A percentile compares a stretch with the other conserved stretches of the same genome.
Conservation (phyloP, 2,113 vertebrate genomes). For the Sphaerodactylus townsendi region DNA sequence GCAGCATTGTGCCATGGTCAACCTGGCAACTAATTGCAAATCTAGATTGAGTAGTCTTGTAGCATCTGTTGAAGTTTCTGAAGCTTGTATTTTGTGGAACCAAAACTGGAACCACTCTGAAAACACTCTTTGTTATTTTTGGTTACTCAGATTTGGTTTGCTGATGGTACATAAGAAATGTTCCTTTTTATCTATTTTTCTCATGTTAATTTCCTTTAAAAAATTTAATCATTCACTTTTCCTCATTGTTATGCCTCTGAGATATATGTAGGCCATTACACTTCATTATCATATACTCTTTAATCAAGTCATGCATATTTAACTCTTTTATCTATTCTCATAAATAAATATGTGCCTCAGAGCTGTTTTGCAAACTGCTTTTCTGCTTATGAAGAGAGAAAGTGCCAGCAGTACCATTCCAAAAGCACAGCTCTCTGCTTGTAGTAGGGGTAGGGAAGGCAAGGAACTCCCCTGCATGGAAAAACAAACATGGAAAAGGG, state of each 20-base stretch:
- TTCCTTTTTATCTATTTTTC: not conserved
- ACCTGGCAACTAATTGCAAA: not conserved
- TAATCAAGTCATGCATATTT: not conserved
- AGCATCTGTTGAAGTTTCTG: not conserved
- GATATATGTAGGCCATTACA: not conserved
- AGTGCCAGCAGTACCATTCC: not conserved
- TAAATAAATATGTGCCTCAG: slow-evolving; percentile 2
- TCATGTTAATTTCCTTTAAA: not conserved
- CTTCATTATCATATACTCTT: not conserved
- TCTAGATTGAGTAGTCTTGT: not conserved
- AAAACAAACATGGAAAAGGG: not conserved
- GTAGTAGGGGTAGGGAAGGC: not conserved
- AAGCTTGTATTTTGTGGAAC: not conserved
- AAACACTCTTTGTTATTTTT: not conserved
- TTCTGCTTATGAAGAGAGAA: not conserved
- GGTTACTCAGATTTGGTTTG: not conserved
- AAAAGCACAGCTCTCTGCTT: not conserved
- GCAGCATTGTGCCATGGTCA: not conserved
- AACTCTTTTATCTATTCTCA: slow-evolving; percentile 28
- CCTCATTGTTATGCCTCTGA: not conserved
- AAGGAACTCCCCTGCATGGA: not conserved
- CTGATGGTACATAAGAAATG: not conserved
- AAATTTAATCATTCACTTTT: slow-evolving; percentile 2
- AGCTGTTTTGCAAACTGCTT: not conserved
- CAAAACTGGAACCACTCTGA: too few relatives aligned